Conservation (phyloP, 2,113 vertebrate genomes). For the Hystrix cristata region DNA sequence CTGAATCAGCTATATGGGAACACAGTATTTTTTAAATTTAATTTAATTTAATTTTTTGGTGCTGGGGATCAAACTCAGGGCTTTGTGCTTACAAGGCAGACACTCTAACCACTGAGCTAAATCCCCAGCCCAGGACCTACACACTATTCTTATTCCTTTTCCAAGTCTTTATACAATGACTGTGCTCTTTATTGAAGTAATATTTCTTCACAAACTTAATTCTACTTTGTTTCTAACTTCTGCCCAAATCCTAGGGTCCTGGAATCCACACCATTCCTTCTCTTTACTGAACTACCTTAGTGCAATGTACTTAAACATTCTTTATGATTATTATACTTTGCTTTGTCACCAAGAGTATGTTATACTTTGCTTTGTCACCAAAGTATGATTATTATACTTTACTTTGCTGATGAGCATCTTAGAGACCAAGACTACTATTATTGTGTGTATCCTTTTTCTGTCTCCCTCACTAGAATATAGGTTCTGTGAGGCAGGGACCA, state of each 20-base stretch:
- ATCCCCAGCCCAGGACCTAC: too few species aligned
- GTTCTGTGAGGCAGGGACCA: background rate
- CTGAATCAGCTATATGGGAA: background rate
- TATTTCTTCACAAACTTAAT: background rate
- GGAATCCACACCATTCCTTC: background rate
- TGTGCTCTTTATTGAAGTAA: conserved; percentile 33
- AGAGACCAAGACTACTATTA: background rate
- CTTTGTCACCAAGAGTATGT: background rate
- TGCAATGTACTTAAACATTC: background rate
- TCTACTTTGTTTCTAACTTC: background rate
- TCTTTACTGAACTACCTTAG: background rate
- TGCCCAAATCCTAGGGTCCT: background rate
- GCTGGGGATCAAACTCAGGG: too few species aligned
- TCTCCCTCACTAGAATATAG: background rate
- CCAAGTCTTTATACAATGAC: background rate
- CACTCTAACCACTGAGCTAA: too few species aligned
- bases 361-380: conserved; percentile 23
- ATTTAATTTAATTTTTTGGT: too few species aligned
- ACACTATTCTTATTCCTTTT: background rate
- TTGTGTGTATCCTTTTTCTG: background rate
- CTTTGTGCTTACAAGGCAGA: too few species aligned
- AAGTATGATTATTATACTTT: background rate
- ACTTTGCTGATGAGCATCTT: conserved; percentile 29
- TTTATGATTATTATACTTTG: background rate
- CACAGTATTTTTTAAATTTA: background rate